phyloP scores from a whole-genome alignment of 2,113 vertebrate genomes.

The rat (Rattus norvegicus) region GRCr8 NC_086022.1:173935501-173936000 shows the following conservation, averaged over 20 bases:
- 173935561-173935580: background rate
- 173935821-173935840: background rate
- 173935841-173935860: background rate
- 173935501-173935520: background rate
- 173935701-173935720: background rate
- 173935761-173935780: background rate
- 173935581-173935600: background rate
- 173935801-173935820: background rate
- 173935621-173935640: background rate
- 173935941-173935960: conserved; percentile 2
- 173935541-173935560: background rate
- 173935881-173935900: background rate
- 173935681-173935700: background rate
- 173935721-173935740: background rate
- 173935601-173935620: too few relatives aligned
- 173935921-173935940: background rate
- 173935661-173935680: background rate
- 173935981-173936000: background rate
- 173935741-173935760: background rate
- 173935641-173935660: background rate
- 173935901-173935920: background rate
- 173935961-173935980: background rate
- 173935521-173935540: background rate
- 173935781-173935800: background rate
- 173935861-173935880: background rate